A percentile compares a stretch with the other conserved stretches of the same genome.
Conservation (phyloP, 2,113 vertebrate genomes). For the Limanda limanda region DNA sequence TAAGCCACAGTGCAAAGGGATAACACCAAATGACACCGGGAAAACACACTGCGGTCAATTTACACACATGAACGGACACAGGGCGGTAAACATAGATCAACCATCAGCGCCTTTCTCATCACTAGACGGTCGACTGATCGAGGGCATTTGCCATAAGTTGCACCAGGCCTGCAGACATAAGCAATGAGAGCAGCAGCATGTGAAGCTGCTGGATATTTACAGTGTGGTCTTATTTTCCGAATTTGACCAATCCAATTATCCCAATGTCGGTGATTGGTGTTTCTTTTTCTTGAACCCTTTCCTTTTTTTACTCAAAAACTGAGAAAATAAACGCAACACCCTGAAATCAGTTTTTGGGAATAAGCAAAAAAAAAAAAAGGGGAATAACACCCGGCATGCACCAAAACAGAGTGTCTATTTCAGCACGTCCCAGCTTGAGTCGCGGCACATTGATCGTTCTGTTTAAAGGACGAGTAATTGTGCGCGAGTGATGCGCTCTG, state of each 20-base stretch:
- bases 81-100: background rate
- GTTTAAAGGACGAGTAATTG: constrained; percentile 71
- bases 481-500: constrained; percentile 52
- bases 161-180: constrained; percentile 32
- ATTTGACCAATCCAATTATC: constrained; percentile 14
- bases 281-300: background rate
- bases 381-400: background rate
- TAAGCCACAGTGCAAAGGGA: too few relatives aligned
- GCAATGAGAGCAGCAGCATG: constrained; percentile 40
- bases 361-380: background rate
- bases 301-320: background rate
- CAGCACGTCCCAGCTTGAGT: constrained; percentile 35
- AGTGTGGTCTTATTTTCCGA: constrained; percentile 19
- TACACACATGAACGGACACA: background rate
- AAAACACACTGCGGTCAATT: background rate
- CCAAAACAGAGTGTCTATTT: constrained; percentile 44
- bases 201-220: background rate
- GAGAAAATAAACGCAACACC: too few relatives aligned
- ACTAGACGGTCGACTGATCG: constrained; percentile 34
- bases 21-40: background rate
- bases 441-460: constrained; percentile 55
- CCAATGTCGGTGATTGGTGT: background rate
- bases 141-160: constrained; percentile 54
- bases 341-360: background rate
- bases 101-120: background rate